Base-by-base conservation (phyloP, 2,888 invertebrate genomes). In the Pogonocherus hispidulus region DNA sequence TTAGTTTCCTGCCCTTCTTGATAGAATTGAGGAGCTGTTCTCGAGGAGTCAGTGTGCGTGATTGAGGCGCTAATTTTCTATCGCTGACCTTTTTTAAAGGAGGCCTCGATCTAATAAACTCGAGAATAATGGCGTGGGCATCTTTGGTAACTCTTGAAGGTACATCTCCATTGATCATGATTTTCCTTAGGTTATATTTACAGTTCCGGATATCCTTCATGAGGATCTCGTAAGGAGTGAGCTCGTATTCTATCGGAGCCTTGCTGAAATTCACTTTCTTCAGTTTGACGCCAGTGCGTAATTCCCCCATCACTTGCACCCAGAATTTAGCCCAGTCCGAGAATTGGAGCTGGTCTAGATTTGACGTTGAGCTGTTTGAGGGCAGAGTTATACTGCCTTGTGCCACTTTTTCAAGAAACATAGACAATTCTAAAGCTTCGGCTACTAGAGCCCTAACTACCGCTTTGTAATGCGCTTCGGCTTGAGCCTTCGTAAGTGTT, bases 241-340 rank as follows among this genome's bases (percentile, higher is more conserved):
- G 87, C 86, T 97, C 97, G 86, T 93, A 98, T 85, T 98, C 97
- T 70, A 94, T 92, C 6, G 94, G 93, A 9, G 93, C 90, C 80
- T 92, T 88, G 70, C 92, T 91, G 84, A 89, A 90, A 83, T 92
- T 91, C 23, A 94, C 92, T 86, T 97, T 97, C 88, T 97, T 97
- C 84, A 98, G 88, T 84, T 96, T 93, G 6, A 98, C 97, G 20
- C 98, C 98, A 84, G 93, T 92, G 60, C 98, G 88, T 67, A 98
- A 88, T 84, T 98, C 95, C 74, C 93, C 92, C 84, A 98, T 97
- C 49, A 98, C 96, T 90, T 97, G 96, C 84, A 96, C 93, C 97
- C 97, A 97, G 86, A 98, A 93, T 81, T 96, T 91, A 75, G 97
- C 97, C 97, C 97, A 97, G 87, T 97, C 97, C 75, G 92, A 92